Evolutionary conservation across 1,140 invertebrate species (phyloP).

Genomic region (Drosophila chauvacae): DNA sequence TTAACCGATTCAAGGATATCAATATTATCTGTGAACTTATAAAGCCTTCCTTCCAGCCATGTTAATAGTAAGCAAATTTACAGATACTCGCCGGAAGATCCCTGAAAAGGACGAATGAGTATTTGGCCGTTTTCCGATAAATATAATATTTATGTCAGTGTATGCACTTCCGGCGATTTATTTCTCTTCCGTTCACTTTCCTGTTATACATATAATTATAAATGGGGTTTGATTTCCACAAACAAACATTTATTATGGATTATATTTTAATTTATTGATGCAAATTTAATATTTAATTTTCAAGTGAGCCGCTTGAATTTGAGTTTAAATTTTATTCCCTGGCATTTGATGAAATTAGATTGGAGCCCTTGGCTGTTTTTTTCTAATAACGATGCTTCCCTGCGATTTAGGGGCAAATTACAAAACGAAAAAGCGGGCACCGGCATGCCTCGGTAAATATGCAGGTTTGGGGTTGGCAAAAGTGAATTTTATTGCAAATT

Average conservation of each 20-base stretch:
- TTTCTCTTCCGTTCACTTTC: constrained; percentile 1
- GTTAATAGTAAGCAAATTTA: neutral
- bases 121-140: neutral
- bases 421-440: neutral
- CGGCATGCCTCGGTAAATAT: constrained; percentile 9
- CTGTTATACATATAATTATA: neutral
- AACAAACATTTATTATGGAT: constrained; percentile 8
- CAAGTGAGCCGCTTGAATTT: neutral
- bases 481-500: constrained; percentile 53
- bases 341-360: too few species aligned
- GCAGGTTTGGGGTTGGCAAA: constrained; percentile 41
- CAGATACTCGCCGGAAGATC: neutral
- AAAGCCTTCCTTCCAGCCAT: neutral
- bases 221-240: neutral
- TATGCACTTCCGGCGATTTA: constrained; percentile 11
- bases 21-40: neutral
- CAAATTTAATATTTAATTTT: neutral
- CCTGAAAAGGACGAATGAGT: neutral
- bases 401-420: constrained; percentile 1
- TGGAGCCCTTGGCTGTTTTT: neutral
- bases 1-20: neutral
- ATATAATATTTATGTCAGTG: constrained; percentile 1
- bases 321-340: neutral
- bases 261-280: neutral
- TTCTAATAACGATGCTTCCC: neutral